Percentiles rank a stretch among this genome's conserved stretches.
phyloP scores from a whole-genome alignment of 2,113 vertebrate genomes.

The Blennius ocellaris region DNA sequence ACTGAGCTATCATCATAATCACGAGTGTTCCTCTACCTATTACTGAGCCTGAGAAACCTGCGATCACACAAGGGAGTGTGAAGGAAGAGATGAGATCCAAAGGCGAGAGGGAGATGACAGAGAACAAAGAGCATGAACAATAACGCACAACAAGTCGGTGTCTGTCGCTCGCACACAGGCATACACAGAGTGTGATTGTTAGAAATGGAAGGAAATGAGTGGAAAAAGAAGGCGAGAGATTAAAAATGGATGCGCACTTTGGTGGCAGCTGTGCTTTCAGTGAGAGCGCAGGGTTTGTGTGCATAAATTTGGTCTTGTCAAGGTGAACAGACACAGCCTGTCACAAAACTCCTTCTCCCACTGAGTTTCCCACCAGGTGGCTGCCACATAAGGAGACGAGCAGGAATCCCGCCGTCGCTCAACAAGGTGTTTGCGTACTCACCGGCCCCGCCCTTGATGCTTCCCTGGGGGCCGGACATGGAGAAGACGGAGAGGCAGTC shows the following conservation, averaged over 20 bases:
- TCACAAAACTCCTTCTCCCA: constrained; percentile 23
- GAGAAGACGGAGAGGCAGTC: constrained; percentile 98
- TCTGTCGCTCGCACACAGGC: constrained; percentile 3
- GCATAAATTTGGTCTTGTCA: constrained; percentile 9
- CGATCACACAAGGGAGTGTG: constrained; percentile 21
- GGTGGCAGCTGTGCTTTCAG: constrained; percentile 3
- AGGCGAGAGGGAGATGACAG: constrained; percentile 25
- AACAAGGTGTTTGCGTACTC: constrained; percentile 68
- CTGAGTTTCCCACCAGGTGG: constrained; percentile 15
- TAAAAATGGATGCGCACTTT: constrained; percentile 30
- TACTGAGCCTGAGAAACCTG: constrained; percentile 84
- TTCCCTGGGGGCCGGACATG: constrained; percentile 89
- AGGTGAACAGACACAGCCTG: constrained; percentile 31
- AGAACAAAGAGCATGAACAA: constrained; percentile 52
- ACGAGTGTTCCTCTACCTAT: constrained; percentile 54
- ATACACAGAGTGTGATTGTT: constrained; percentile 11
- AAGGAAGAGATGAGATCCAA: constrained; percentile 40
- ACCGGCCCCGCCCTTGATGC: constrained; percentile 91
- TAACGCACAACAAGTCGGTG: constrained; percentile 6
- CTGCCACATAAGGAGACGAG: constrained; percentile 14
- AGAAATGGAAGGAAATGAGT: constrained; percentile 5
- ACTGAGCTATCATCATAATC: constrained; percentile 41
- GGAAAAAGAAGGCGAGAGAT: neutral
- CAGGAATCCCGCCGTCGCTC: neutral
- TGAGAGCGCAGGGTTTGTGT: neutral